Percentiles rank a stretch among this genome's conserved stretches.
Conservation (phyloP, 2,888 invertebrate species). For the Alloscopus bannaensis region DNA sequence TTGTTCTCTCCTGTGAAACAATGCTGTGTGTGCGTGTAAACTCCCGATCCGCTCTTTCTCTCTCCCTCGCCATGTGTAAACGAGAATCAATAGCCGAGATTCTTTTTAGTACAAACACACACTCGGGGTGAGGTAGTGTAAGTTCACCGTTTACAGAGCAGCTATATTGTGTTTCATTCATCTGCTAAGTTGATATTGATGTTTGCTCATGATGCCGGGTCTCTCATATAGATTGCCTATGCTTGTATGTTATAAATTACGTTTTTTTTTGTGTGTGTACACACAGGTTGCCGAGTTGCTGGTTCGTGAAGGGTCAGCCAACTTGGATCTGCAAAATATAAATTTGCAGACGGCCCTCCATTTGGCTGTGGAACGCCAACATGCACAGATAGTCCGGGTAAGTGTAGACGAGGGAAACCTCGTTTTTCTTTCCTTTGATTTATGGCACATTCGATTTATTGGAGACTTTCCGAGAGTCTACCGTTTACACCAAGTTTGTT, state of each 20-base stretch:
- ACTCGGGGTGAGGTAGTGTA: neutral
- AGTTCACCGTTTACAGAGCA: conserved; percentile 1
- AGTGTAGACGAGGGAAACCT: conserved; percentile 73
- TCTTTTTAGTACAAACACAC: neutral
- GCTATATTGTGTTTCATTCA: conserved; percentile 38
- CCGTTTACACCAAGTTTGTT: too few relatives aligned
- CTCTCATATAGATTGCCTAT: neutral
- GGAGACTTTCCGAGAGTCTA: conserved; percentile 43
- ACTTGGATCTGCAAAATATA: conserved; percentile 96
- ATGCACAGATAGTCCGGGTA: conserved; percentile 96
- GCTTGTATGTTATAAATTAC: conserved; percentile 5
- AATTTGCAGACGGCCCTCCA: conserved; percentile 85
- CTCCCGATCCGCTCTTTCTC: conserved; percentile 5
- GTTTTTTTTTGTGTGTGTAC: conserved; percentile 28
- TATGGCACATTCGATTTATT: conserved; percentile 60
- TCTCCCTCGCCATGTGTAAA: conserved; percentile 22
- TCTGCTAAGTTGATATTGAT: conserved; percentile 61
- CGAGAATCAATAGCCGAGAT: conserved; percentile 35
- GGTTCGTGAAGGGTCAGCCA: conserved; percentile 90
- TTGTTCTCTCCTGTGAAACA: neutral
- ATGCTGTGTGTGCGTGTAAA: conserved; percentile 41
- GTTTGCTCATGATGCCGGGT: conserved; percentile 58
- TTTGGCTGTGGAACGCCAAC: conserved; percentile 96
- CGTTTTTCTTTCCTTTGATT: conserved; percentile 41
- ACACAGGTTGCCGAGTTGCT: conserved; percentile 92